Percentiles rank a stretch among this genome's conserved stretches.
phyloP scores from a whole-genome alignment of 2,113 vertebrate species.

The Esox niger region DNA sequence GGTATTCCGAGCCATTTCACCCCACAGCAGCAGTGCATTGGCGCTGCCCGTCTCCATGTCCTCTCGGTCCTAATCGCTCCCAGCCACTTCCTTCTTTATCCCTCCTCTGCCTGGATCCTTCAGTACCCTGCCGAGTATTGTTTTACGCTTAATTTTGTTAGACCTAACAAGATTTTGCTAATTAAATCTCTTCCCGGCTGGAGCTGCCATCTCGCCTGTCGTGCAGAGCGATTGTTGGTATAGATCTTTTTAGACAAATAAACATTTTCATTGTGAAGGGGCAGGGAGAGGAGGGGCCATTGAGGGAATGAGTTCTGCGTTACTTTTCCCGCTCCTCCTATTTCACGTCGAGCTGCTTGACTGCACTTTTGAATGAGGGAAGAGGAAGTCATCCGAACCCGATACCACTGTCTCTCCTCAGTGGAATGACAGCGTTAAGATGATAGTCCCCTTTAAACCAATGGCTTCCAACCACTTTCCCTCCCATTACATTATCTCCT shows the following conservation, averaged over 20 bases:
- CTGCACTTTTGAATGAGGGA: conserved; percentile 38
- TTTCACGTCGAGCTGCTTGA: conserved; percentile 51
- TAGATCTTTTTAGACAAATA: conserved; percentile 77
- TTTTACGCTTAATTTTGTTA: conserved; percentile 98
- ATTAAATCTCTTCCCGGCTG: conserved; percentile 95
- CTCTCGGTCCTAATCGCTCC: conserved; percentile 55
- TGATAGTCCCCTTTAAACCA: conserved; percentile 13
- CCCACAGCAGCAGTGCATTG: conserved; percentile 60
- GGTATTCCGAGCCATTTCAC: conserved; percentile 59
- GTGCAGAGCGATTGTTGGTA: conserved; percentile 78
- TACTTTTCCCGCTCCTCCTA: conserved; percentile 38
- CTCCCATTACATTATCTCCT: not conserved
- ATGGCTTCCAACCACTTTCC: not conserved
- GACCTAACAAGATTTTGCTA: conserved; percentile 98
- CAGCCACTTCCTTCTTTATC: conserved; percentile 17
- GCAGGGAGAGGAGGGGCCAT: conserved; percentile 27
- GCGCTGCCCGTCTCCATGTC: conserved; percentile 73
- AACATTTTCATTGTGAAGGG: conserved; percentile 76
- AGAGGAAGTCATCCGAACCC: conserved; percentile 35
- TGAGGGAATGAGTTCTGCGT: conserved; percentile 8
- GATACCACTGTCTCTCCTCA: conserved; percentile 13
- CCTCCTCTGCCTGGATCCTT: conserved; percentile 71
- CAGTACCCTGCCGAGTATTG: conserved; percentile 88
- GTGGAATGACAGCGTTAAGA: not conserved
- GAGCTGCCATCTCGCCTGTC: conserved; percentile 77